These are phyloP conservation scores for Gorsachius goisagi DNA, from an alignment of 2,113 vertebrate genomes.

Conservation along the genomic window DNA sequence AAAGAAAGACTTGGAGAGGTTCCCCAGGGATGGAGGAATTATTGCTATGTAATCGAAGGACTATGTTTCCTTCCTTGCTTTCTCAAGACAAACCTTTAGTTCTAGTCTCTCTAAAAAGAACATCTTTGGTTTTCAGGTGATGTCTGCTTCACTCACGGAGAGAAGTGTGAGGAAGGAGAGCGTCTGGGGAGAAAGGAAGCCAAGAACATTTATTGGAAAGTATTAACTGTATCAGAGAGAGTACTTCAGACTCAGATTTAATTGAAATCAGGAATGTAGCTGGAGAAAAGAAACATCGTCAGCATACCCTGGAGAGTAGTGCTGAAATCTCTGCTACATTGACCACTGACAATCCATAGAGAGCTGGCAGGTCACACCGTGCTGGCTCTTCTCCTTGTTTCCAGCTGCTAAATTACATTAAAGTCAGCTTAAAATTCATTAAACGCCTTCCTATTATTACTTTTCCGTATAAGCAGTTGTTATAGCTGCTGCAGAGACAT, in stretches of 20 bases:
- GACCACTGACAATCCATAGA: constrained; percentile 55
- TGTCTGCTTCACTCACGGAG: background rate
- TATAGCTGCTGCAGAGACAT: constrained; percentile 42
- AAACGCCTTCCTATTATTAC: constrained; percentile 55
- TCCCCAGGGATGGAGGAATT: background rate
- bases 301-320: constrained; percentile 27
- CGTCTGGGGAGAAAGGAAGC: background rate
- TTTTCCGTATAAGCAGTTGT: constrained; percentile 49
- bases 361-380: constrained; percentile 52
- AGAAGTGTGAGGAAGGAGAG: background rate
- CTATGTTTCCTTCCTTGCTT: background rate
- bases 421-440: constrained; percentile 67
- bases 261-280: constrained; percentile 47
- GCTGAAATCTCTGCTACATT: constrained; percentile 43
- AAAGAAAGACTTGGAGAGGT: background rate
- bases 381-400: constrained; percentile 52
- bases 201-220: constrained; percentile 36
- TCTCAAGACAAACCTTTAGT: background rate
- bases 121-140: background rate
- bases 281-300: constrained; percentile 20
- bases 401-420: constrained; percentile 63
- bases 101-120: background rate
- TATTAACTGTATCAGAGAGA: constrained; percentile 41
- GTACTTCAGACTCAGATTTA: constrained; percentile 54
- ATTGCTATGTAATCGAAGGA: background rate